Conservation (phyloP, 2,888 invertebrate species). For the Apamea monoglypha region DNA sequence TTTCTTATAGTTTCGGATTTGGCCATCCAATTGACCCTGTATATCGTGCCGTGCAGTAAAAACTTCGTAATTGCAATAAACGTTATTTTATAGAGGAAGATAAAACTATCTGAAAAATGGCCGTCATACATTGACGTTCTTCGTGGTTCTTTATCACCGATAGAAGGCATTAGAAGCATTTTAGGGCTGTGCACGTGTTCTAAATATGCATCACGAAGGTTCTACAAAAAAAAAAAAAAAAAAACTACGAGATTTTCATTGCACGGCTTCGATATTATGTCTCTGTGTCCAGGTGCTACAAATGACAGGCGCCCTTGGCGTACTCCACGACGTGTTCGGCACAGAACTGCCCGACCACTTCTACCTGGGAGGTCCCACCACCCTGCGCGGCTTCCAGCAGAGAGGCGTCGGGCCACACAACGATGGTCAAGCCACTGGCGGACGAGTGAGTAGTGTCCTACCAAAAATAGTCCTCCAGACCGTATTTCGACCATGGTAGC, state of each 20-base stretch:
- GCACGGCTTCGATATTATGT: not conserved
- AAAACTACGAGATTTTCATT: not conserved
- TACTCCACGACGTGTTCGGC: constrained; percentile 76
- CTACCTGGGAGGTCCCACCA: constrained; percentile 62
- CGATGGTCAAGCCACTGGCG: constrained; percentile 63
- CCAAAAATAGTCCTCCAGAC: no score
- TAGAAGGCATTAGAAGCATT: no score
- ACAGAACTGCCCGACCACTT: constrained; percentile 64
- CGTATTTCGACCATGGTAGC: no score
- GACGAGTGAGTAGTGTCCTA: constrained; percentile 40
- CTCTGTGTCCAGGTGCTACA: constrained; percentile 91
- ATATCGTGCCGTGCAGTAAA: no score
- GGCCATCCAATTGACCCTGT: no score
- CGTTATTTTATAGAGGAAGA: no score
- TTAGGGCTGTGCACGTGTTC: not conserved
- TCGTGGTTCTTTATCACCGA: no score
- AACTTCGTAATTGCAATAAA: no score
- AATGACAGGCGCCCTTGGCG: constrained; percentile 92
- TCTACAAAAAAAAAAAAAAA: not conserved
- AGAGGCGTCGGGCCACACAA: constrained; percentile 61
- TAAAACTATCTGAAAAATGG: no score
- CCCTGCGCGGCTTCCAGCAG: constrained; percentile 63
- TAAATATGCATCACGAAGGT: not conserved
- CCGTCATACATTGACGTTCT: no score
- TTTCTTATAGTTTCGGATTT: no score